Conservation (phyloP, 2,888 invertebrate species). For the Clivina fossor region DNA sequence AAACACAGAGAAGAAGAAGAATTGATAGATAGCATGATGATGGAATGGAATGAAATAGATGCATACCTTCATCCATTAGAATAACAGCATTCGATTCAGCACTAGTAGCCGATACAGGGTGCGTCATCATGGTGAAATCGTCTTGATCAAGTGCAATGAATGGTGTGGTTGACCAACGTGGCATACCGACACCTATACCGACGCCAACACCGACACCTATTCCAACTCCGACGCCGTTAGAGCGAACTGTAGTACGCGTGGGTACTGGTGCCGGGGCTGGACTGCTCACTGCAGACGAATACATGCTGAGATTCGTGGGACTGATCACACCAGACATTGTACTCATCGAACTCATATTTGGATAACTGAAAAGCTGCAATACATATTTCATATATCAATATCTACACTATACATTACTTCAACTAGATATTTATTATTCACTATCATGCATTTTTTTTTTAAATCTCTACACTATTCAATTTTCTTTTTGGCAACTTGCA, state of each 20-base stretch:
- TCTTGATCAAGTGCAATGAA: conserved; percentile 86
- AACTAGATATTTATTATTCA: too few relatives aligned
- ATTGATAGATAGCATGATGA: too few relatives aligned
- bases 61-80: conserved; percentile 68
- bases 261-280: conserved; percentile 54
- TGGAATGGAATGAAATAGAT: too few relatives aligned
- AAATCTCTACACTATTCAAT: too few relatives aligned
- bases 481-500: too few relatives aligned
- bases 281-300: conserved; percentile 69
- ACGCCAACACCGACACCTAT: conserved; percentile 44
- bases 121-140: conserved; percentile 92
- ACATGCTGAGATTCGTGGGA: conserved; percentile 83
- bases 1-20: too few relatives aligned
- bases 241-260: conserved; percentile 70
- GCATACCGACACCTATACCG: conserved; percentile 47
- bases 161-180: conserved; percentile 82
- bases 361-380: conserved; percentile 88
- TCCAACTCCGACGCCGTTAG: conserved; percentile 44
- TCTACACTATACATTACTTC: too few relatives aligned
- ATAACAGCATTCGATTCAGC: conserved; percentile 67
- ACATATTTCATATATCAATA: too few relatives aligned
- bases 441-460: too few relatives aligned
- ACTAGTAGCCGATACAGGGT: conserved; percentile 62
- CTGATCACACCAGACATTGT: conserved; percentile 83
- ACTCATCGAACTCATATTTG: conserved; percentile 78